A percentile compares a stretch with the other conserved stretches of the same genome.
phyloP scores from a whole-genome alignment of 2,888 invertebrate species.

The Agrotis clavis region DNA sequence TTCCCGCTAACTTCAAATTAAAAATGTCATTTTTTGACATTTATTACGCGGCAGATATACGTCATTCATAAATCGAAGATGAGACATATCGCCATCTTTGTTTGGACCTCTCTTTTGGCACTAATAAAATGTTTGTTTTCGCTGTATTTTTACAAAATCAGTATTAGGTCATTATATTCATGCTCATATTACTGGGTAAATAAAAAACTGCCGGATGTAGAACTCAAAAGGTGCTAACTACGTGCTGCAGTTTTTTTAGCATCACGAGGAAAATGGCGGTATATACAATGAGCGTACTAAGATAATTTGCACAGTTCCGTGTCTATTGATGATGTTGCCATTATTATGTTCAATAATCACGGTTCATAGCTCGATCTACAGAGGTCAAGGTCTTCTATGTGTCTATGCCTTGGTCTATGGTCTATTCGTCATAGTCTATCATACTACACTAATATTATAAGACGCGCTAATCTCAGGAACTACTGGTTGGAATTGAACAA shows the following conservation, averaged over 20 bases:
- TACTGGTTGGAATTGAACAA: too few relatives aligned
- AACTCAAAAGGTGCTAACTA: slow-evolving; percentile 24
- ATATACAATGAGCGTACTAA: background rate
- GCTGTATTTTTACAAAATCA: background rate
- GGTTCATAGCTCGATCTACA: slow-evolving; percentile 12
- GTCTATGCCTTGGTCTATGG: too few relatives aligned
- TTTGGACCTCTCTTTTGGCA: too few relatives aligned
- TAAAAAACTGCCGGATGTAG: slow-evolving; percentile 34
- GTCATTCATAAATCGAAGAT: too few relatives aligned
- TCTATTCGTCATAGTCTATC: too few relatives aligned
- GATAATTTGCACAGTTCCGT: background rate
- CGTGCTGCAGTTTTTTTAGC: slow-evolving; percentile 12
- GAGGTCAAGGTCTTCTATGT: slow-evolving; percentile 18
- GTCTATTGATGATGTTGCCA: slow-evolving; percentile 1
- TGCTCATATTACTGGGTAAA: slow-evolving; percentile 1
- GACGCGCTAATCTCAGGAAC: too few relatives aligned
- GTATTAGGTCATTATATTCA: slow-evolving; percentile 17
- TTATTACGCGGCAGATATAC: too few relatives aligned
- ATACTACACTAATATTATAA: too few relatives aligned
- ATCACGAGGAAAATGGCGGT: slow-evolving; percentile 20
- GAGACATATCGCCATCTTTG: too few relatives aligned
- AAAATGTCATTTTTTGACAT: too few relatives aligned
- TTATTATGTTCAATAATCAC: background rate
- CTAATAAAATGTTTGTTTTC: background rate
- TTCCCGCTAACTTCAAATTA: too few relatives aligned